Base-by-base conservation (phyloP, 2,797 vertebrate genomes). In the Otolemur crassicaudatus region DNA sequence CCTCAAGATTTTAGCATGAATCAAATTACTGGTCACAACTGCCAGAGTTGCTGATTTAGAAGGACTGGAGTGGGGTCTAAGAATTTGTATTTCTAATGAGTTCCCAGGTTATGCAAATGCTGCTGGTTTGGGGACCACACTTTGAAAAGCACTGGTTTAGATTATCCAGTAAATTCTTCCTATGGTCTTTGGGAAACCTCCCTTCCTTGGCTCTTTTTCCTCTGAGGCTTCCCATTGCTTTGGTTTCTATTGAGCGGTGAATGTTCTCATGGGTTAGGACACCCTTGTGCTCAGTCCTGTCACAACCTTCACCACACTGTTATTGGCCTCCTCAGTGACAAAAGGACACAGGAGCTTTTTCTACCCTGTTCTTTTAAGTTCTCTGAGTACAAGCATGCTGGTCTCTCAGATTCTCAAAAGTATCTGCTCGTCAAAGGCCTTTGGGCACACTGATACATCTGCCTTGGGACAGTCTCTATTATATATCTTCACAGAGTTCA, bases 361-460 rank as follows among this genome's bases (percentile, higher is more conserved):
- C 46, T 12, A 12, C 1, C 1, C 53, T 49, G 7, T 17, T 63
- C 20, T 31, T 19, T 17, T 9, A 56, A 17, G 25, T 10, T 65
- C 27, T n/a, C 34, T 3, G 29, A 77, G 53, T 27, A 12, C 3
- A 40, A n/a, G 27, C 20, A 2, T 46, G 25, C 31, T 79, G 37
- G 11, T 5, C 25, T 25, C 58, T 63, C 34, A 25, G 12, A 19
- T 37, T 61, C 67, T 56, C 20, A 34, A 31, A 13, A 61, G 13
- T 20, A 27, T 37, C 29, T 53, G 8, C 4, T 82, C 16, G 6
- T 16, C 31, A 31, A 5, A n/a, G 9, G 20, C 20, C 46, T 61
- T 72, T 25, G 16, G 34, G 19, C 34, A 13, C 0, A 0, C 29
- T 43, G 4, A 2, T 60, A 12, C 3, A 4, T 19, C 17, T 31